A percentile compares a stretch with the other conserved stretches of the same genome.
Evolutionary conservation across 1,140 invertebrate species (phyloP).

Genomic region (Drosophila hydei): DNA sequence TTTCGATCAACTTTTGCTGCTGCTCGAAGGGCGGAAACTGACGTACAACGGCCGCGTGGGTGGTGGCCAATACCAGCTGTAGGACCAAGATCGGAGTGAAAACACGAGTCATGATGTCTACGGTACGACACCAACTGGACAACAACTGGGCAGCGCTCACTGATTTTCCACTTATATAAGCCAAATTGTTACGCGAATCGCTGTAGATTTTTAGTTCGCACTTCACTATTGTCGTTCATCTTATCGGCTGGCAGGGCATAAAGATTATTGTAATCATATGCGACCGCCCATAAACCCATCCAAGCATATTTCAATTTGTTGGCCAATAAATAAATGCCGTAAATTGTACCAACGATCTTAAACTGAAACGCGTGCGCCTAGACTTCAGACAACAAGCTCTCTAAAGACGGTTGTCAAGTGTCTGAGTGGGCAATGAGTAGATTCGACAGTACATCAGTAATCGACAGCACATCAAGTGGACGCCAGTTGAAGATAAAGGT

Average conservation of each 20-base stretch:
- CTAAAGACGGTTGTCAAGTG: constrained; percentile 8
- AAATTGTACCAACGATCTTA: constrained; percentile 25
- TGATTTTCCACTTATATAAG: constrained; percentile 60
- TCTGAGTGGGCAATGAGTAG: not conserved
- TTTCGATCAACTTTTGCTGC: constrained; percentile 44
- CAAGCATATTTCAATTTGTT: constrained; percentile 11
- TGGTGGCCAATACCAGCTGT: constrained; percentile 42
- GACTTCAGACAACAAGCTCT: not conserved
- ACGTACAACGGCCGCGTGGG: constrained; percentile 54
- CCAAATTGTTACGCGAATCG: constrained; percentile 8
- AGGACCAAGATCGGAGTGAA: constrained; percentile 40
- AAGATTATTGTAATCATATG: constrained; percentile 60
- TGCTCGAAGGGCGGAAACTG: constrained; percentile 52
- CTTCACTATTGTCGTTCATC: constrained; percentile 1
- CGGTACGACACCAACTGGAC: constrained; percentile 47
- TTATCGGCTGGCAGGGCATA: constrained; percentile 49
- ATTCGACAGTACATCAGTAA: too few relatives aligned
- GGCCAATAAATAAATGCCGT: constrained; percentile 12
- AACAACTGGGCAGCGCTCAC: constrained; percentile 45
- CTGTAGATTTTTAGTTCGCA: not conserved
- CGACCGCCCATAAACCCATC: not conserved
- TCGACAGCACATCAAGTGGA: constrained; percentile 11
- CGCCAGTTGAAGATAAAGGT: not conserved
- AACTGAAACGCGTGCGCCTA: not conserved
- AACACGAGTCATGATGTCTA: constrained; percentile 60